These are phyloP conservation scores for Helicolenus hilgendorfi DNA, from an alignment of 2,797 vertebrate species.

Conservation along the genomic window DNA sequence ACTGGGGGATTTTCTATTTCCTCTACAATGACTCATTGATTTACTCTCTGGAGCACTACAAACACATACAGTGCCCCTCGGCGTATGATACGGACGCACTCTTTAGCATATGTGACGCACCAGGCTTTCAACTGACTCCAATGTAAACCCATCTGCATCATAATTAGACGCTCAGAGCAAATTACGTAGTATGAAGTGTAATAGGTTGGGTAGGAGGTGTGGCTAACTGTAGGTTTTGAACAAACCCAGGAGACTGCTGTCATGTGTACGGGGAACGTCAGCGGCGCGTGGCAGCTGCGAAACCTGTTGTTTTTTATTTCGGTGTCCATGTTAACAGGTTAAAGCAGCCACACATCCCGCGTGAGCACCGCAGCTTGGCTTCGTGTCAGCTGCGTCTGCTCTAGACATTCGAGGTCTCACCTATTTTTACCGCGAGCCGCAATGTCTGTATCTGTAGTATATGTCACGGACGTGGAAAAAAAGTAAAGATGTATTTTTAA, in stretches of 20 bases:
- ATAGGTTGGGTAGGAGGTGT: background rate
- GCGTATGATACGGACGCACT: too few species aligned
- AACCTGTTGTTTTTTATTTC: too few species aligned
- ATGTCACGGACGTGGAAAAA: background rate
- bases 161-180: background rate
- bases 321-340: too few species aligned
- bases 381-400: background rate
- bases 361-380: accelerated
- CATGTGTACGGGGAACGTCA: background rate
- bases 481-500: too few species aligned
- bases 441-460: background rate
- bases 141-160: background rate
- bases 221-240: background rate
- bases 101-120: background rate
- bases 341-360: too few species aligned
- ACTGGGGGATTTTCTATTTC: background rate
- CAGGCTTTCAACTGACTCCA: background rate
- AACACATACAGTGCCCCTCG: background rate
- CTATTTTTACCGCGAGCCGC: too few species aligned
- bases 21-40: background rate
- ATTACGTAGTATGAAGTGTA: background rate
- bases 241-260: background rate
- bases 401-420: background rate
- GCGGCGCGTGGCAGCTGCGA: too few species aligned
- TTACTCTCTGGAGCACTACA: background rate